Base-by-base conservation (phyloP, 2,113 vertebrate species). In the Lethenteron camtschaticum region DNA sequence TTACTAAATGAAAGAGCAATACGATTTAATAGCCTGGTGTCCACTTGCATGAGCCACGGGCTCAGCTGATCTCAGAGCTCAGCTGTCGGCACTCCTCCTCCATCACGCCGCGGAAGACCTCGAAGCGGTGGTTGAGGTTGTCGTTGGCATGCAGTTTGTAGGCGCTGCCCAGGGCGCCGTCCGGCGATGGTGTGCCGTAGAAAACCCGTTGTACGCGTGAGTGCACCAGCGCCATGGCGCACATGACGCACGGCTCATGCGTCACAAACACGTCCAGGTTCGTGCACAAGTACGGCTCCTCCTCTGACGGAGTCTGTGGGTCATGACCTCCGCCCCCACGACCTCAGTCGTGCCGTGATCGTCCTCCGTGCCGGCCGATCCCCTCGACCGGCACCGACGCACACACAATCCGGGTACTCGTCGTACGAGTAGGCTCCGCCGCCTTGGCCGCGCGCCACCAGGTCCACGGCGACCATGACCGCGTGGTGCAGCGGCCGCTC, bases 221-320 rank as follows among this genome's bases (percentile, higher is more conserved):
- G 70, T 94, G 88, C 2, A 91, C 81, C 57, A 94, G 75, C 1
- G 86, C 85, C 87, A 91, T 94, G 69, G 87, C 82, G 0, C 89
- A 94, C 87, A 94, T 86, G 2, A 81, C 72, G 0, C 88, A 94
- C 0, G 89, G 89, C 70, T 94, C 89, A 0, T 82, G 75, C 12
- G 87, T 90, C 24, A 94, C 72, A 1, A 87, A 91, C 8, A 92
- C 75, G 72, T 94, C 86, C 0, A 83, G 89, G 1, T 87, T 85
- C 0, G 83, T 89, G 75, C 89, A 94, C 24, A 94, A 83, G 57
- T 91, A 94, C 0, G 85, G 83, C 68, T 77, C 73, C 8, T 20
- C 3, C 2, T 58, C 57, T 8, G 66, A 8, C 1, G 1, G 9
- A 2, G 56, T 57, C 6, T 56, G 11, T 56, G 2, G 3, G 3